phyloP scores from a whole-genome alignment of 2,113 vertebrate genomes.

The Serilophus lunatus region DNA sequence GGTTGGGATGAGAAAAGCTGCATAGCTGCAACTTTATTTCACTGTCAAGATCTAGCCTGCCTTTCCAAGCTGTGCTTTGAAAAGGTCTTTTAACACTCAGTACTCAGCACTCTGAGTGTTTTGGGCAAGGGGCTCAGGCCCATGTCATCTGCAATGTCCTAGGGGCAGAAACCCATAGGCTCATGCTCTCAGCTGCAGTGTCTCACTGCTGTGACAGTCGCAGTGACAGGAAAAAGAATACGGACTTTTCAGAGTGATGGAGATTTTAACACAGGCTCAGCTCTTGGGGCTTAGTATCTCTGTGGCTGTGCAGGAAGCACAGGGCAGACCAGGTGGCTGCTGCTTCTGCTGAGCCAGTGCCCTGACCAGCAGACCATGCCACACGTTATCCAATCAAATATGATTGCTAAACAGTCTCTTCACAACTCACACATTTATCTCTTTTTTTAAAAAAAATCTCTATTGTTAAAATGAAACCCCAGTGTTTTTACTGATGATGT shows the following conservation, averaged over 20 bases:
- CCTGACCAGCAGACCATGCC: not conserved
- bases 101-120: not conserved
- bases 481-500: not conserved
- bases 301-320: not conserved
- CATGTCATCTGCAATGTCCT: rapidly evolving
- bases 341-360: not conserved
- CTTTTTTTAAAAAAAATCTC: not conserved
- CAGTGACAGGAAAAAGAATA: not conserved
- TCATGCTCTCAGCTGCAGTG: rapidly evolving
- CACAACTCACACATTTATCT: not conserved
- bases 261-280: not conserved
- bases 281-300: not conserved
- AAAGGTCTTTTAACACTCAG: not conserved
- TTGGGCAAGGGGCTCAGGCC: not conserved
- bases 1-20: not conserved
- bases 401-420: not conserved
- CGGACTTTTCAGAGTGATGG: not conserved
- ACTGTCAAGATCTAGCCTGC: not conserved
- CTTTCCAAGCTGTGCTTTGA: not conserved
- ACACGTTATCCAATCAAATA: not conserved
- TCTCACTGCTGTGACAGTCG: not conserved
- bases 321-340: not conserved
- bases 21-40: not conserved
- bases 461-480: not conserved
- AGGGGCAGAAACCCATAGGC: rapidly evolving